A percentile compares a stretch with the other conserved stretches of the same genome.
These are phyloP conservation scores for Alviniconcha marisindica DNA, from an alignment of 1,140 invertebrate genomes.

Conservation along the genomic window DNA sequence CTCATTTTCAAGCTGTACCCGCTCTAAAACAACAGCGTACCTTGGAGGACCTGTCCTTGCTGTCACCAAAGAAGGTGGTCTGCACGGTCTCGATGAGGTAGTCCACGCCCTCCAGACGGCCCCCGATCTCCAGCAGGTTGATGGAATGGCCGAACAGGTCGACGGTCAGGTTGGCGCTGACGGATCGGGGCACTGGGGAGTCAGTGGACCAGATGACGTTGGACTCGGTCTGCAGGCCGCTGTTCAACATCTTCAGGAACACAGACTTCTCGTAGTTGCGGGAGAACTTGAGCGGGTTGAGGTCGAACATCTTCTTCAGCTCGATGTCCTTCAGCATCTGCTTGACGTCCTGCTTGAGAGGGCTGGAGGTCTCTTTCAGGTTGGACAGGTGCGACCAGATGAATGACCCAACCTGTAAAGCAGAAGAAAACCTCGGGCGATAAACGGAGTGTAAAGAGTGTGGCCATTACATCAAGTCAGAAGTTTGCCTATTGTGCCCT, in stretches of 20 bases:
- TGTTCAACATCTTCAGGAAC: conserved; percentile 66
- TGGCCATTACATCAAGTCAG: too few species aligned
- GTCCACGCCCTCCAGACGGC: conserved; percentile 91
- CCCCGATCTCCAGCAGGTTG: conserved; percentile 90
- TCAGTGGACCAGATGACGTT: conserved; percentile 90
- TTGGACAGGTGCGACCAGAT: conserved; percentile 95
- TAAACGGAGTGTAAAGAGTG: too few species aligned
- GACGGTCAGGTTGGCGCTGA: conserved; percentile 87
- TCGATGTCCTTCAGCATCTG: conserved; percentile 84
- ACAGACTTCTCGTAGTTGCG: conserved; percentile 84
- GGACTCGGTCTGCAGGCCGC: conserved; percentile 65
- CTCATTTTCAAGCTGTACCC: background rate
- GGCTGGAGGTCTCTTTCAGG: conserved; percentile 88
- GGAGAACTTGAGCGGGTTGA: conserved; percentile 91
- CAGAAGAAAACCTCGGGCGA: background rate
- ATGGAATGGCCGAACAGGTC: conserved; percentile 91
- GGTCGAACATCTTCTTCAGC: conserved; percentile 85
- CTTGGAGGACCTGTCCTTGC: conserved; percentile 19
- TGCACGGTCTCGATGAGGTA: conserved; percentile 88
- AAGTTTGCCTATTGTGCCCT: too few species aligned
- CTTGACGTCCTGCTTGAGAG: conserved; percentile 88
- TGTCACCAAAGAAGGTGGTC: conserved; percentile 72
- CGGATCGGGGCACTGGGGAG: conserved; percentile 89
- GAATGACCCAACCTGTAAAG: conserved; percentile 87
- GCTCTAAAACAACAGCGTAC: background rate